These are phyloP conservation scores for Luidia sarsii DNA, from an alignment of 53 echinoderm and acorn worm species.

Conservation along the genomic window DNA sequence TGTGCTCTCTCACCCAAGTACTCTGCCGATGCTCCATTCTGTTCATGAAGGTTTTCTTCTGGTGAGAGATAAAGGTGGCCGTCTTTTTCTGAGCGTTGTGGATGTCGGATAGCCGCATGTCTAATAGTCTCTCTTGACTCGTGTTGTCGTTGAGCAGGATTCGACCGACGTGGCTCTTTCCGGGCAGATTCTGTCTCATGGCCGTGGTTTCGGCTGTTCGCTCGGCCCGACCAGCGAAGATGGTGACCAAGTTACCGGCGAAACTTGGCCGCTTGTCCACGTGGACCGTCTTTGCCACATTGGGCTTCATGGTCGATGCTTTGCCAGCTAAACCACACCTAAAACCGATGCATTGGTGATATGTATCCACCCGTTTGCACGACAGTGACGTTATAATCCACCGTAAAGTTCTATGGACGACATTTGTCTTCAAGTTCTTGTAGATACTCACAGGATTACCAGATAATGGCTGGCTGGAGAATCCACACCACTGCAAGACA, in stretches of 20 bases:
- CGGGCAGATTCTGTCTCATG: conserved; percentile 68
- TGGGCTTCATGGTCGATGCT: conserved; percentile 23
- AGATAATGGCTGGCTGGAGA: too few species aligned
- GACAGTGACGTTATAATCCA: too few species aligned
- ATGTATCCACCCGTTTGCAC: too few species aligned
- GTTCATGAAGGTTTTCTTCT: conserved; percentile 83
- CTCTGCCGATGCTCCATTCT: conserved; percentile 85
- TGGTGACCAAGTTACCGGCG: conserved; percentile 51
- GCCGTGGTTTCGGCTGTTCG: conserved; percentile 73
- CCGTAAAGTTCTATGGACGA: too few species aligned
- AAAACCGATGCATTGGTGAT: too few species aligned
- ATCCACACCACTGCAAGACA: too few species aligned
- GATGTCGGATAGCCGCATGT: conserved; percentile 83
- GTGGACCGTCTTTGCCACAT: conserved; percentile 25
- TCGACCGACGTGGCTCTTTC: conserved; percentile 77
- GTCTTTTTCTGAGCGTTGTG: conserved; percentile 69
- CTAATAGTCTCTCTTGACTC: conserved; percentile 67
- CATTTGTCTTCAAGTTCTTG: too few species aligned
- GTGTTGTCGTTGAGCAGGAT: conserved; percentile 78
- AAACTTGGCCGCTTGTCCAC: conserved; percentile 55
- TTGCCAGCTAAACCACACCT: too few species aligned
- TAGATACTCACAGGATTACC: too few species aligned
- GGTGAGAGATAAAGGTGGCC: conserved; percentile 70
- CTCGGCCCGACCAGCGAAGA: conserved; percentile 53
- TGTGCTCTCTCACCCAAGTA: conserved; percentile 83